phyloP scores from a whole-genome alignment of 2,888 invertebrate species.

The Nowickia ferox region DNA sequence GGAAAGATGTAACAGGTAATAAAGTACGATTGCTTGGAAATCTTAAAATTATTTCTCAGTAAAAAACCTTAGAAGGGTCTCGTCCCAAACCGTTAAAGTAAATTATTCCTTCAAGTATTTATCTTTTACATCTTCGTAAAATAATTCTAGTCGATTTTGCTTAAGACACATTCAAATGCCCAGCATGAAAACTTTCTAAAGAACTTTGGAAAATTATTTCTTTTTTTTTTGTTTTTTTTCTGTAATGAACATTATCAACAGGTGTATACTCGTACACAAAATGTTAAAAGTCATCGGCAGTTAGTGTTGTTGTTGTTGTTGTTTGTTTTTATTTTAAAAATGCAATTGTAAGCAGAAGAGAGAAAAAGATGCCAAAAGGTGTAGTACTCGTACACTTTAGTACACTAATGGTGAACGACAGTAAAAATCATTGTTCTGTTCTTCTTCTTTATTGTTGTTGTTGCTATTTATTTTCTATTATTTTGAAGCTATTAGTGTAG shows the following conservation, averaged over 20 bases:
- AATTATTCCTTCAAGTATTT: constrained; percentile 10
- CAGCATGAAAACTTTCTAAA: constrained; percentile 41
- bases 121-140: constrained; percentile 13
- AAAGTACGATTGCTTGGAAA: not conserved
- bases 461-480: constrained; percentile 34
- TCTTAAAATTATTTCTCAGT: not conserved
- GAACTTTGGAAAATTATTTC: constrained; percentile 15
- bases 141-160: constrained; percentile 10
- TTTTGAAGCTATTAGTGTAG: constrained; percentile 28
- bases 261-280: constrained; percentile 40
- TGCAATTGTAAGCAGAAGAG: not conserved
- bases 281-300: constrained; percentile 53
- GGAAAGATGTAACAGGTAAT: not conserved
- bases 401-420: constrained; percentile 33
- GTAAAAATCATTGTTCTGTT: constrained; percentile 51
- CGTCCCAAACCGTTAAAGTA: constrained; percentile 1
- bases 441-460: constrained; percentile 16
- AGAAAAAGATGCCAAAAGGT: constrained; percentile 21
- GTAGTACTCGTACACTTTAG: constrained; percentile 25
- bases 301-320: constrained; percentile 3
- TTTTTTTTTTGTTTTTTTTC: not conserved
- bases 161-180: constrained; percentile 16
- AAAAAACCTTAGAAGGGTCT: not conserved
- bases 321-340: constrained; percentile 24
- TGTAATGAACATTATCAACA: constrained; percentile 22